Base-by-base conservation (phyloP, 2,797 vertebrate genomes). In the Psittacula derbiana region DNA sequence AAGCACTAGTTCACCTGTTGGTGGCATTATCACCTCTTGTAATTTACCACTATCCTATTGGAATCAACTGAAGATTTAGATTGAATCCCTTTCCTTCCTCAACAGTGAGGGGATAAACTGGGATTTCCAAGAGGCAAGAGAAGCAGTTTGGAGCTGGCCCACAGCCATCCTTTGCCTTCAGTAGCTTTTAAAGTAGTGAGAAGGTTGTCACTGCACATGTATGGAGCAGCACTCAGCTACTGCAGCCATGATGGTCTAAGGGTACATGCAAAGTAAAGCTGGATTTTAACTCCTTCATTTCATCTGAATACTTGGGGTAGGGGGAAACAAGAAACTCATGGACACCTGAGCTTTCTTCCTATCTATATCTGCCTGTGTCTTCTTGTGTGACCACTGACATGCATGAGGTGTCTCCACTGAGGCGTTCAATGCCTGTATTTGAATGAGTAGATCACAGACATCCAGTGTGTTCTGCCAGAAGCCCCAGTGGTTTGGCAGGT, bases 401-500 rank as follows among this genome's bases (percentile, higher is more conserved):
- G n/a, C 5, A 2, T 2, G 14, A 31, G 30, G 23, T 46, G 38
- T 30, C 75, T 83, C 43, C 0, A 3, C 16, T 8, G 25, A 49
- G 55, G 8, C 8, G 6, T 80, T n/a, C 72, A 67, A 36, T 2
- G 13, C 24, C 23, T 2, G 2, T 60, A 17, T 57, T 76, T 76
- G 43, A 46, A 30, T 1, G 3, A 85, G 41, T 2, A 84, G 44
- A 67, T 85, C 12, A 6, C 65, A 92, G 88, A 61, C 14, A 6
- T 73, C 79, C 43, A 44, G 44, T 31, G 24, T 90, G 55, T 86
- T 95, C 92, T 94, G 91, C 86, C 90, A 95, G 82, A 57, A 95
- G 76, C 76, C 91, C 80, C 70, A 90, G 0, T 80, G 70, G 65
- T 81, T 86, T 97, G 95, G 95, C 90, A 88, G 50, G 13, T 67